phyloP scores from a whole-genome alignment of 2,797 vertebrate genomes.

The Microctenopoma lineatum region DNA sequence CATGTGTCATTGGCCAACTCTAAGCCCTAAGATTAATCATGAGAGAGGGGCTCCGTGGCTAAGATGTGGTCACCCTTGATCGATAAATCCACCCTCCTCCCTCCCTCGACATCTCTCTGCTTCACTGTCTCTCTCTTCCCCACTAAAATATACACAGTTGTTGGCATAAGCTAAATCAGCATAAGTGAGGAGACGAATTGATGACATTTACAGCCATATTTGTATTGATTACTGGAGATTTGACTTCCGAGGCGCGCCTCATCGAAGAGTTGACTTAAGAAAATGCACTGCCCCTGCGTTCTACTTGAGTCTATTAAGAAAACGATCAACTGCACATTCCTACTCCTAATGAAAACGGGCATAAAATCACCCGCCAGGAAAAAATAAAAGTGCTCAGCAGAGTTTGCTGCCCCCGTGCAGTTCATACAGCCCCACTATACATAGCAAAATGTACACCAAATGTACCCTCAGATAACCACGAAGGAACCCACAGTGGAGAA shows the following conservation, averaged over 20 bases:
- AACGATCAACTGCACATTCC: constrained; percentile 56
- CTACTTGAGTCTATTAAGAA: constrained; percentile 59
- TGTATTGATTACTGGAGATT: constrained; percentile 67
- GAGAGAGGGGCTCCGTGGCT: constrained; percentile 81
- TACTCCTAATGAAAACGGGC: constrained; percentile 54
- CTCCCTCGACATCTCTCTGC: constrained; percentile 51
- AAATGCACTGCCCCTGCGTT: constrained; percentile 54
- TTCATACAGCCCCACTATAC: too few species aligned
- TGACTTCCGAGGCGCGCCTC: constrained; percentile 48
- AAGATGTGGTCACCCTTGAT: constrained; percentile 85
- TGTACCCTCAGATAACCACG: constrained; percentile 34
- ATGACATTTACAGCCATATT: constrained; percentile 76
- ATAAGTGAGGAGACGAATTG: constrained; percentile 80
- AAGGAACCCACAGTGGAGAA: constrained; percentile 52
- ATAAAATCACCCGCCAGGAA: constrained; percentile 45
- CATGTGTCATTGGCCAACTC: constrained; percentile 87
- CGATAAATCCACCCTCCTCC: constrained; percentile 77
- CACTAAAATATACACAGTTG: constrained; percentile 54
- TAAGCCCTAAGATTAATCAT: constrained; percentile 85
- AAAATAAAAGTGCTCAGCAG: constrained; percentile 25
- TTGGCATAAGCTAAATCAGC: constrained; percentile 72
- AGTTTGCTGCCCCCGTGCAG: too few species aligned
- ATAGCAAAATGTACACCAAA: constrained; percentile 44
- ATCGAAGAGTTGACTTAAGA: constrained; percentile 54
- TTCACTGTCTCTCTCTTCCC: constrained; percentile 51